These are phyloP conservation scores for Heliconius congener DNA, from an alignment of 1,140 invertebrate genomes.

Conservation along the genomic window DNA sequence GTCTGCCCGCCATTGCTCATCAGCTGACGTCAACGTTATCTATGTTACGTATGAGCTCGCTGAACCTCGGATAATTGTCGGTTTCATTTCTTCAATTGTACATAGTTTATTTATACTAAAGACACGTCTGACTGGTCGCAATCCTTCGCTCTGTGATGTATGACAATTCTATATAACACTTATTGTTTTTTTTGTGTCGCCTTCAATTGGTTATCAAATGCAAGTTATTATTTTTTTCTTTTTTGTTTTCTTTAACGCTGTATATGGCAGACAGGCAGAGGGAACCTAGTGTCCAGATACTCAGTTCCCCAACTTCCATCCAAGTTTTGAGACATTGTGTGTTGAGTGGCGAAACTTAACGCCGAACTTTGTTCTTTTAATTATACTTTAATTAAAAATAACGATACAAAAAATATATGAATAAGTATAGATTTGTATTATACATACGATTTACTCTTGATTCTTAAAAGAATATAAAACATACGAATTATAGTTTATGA, in stretches of 20 bases:
- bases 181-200: background rate
- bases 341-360: background rate
- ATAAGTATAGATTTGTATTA: too few species aligned
- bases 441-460: too few species aligned
- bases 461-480: too few species aligned
- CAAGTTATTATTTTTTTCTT: background rate
- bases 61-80: background rate
- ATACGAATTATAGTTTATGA: too few species aligned
- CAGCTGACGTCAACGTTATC: background rate
- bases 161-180: background rate
- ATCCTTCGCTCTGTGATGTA: background rate
- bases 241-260: background rate
- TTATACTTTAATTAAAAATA: too few species aligned
- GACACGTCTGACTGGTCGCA: background rate
- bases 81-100: background rate
- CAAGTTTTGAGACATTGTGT: background rate
- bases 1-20: background rate
- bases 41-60: background rate
- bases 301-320: background rate
- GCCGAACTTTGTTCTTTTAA: too few species aligned
- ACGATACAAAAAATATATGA: too few species aligned
- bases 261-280: background rate
- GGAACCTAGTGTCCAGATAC: background rate
- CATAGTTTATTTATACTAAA: constrained; percentile 5
- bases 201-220: background rate